These are phyloP conservation scores for Mythimna impura DNA, from an alignment of 2,888 invertebrate genomes.

Conservation along the genomic window DNA sequence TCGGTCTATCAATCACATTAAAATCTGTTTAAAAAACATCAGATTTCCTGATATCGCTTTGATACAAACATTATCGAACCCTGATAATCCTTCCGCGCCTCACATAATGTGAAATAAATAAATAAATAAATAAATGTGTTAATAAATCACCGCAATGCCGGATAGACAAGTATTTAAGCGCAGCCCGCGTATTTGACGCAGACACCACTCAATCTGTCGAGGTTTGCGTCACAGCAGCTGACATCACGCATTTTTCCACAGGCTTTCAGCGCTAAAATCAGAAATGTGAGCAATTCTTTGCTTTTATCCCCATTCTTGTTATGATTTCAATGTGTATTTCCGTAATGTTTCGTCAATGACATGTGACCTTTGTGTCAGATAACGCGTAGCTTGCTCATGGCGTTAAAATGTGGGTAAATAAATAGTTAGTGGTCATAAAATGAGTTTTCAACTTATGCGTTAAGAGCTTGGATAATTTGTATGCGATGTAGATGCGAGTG, in stretches of 20 bases:
- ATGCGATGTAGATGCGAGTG: slow-evolving; percentile 77
- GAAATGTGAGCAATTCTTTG: slow-evolving; percentile 53
- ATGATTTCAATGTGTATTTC: slow-evolving; percentile 44
- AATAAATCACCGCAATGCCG: slow-evolving; percentile 40
- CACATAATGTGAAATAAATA: no score
- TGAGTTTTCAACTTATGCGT: slow-evolving; percentile 67
- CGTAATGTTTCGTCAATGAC: slow-evolving; percentile 44
- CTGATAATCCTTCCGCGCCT: slow-evolving; percentile 50
- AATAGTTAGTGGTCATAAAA: slow-evolving; percentile 69
- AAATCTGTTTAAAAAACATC: slow-evolving; percentile 21
- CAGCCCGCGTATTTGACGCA: slow-evolving; percentile 56
- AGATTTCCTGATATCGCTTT: not conserved
- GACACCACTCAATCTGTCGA: slow-evolving; percentile 59
- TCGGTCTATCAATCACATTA: no score
- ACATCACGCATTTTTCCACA: slow-evolving; percentile 60
- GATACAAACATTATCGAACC: slow-evolving; percentile 21
- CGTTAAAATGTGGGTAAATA: slow-evolving; percentile 58
- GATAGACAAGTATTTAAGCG: slow-evolving; percentile 59
- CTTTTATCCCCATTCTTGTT: slow-evolving; percentile 46
- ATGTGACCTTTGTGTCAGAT: slow-evolving; percentile 61
- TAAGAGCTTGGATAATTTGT: slow-evolving; percentile 80
- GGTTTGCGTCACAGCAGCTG: slow-evolving; percentile 62
- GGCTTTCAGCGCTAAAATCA: slow-evolving; percentile 58
- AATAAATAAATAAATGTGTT: no score
- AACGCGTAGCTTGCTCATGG: slow-evolving; percentile 45